Conservation (phyloP, 2,888 invertebrate genomes). For the Slavum lentiscoides region DNA sequence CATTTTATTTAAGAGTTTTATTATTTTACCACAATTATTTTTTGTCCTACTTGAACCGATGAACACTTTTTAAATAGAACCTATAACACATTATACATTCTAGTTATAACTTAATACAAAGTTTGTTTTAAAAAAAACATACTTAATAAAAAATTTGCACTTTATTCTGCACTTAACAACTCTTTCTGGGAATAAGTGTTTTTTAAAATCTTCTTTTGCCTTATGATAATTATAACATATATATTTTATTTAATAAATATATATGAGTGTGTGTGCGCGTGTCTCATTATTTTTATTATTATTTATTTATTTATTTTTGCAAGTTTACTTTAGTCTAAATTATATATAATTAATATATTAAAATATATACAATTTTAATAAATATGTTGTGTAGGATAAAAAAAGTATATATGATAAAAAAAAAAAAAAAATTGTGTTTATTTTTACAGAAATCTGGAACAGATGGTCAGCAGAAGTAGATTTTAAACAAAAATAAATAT, state of each 20-base stretch:
- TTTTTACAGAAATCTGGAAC: slow-evolving; percentile 52
- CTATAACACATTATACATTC: neutral
- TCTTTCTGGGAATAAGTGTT: slow-evolving; percentile 37
- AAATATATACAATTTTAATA: slow-evolving; percentile 7
- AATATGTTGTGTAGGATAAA: slow-evolving; percentile 10
- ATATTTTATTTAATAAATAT: slow-evolving; percentile 3
- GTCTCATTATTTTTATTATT: slow-evolving; percentile 15
- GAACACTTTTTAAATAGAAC: neutral
- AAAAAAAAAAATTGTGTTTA: slow-evolving; percentile 34
- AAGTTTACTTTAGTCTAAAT: slow-evolving; percentile 27
- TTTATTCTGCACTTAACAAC: slow-evolving; percentile 40
- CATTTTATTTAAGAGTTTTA: slow-evolving; percentile 33
- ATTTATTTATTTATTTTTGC: slow-evolving; percentile 16
- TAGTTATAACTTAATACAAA: neutral
- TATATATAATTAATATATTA: neutral
- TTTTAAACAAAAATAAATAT: slow-evolving; percentile 42
- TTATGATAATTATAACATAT: neutral
- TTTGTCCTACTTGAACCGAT: slow-evolving; percentile 19
- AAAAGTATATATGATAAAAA: slow-evolving; percentile 32
- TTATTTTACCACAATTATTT: slow-evolving; percentile 26
- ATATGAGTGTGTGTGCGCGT: neutral
- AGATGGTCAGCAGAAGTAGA: slow-evolving; percentile 52
- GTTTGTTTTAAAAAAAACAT: slow-evolving; percentile 5
- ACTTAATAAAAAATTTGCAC: slow-evolving; percentile 30
- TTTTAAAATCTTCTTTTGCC: slow-evolving; percentile 38